Base-by-base conservation (phyloP, 2,888 invertebrate species). In the Apoda limacodes region DNA sequence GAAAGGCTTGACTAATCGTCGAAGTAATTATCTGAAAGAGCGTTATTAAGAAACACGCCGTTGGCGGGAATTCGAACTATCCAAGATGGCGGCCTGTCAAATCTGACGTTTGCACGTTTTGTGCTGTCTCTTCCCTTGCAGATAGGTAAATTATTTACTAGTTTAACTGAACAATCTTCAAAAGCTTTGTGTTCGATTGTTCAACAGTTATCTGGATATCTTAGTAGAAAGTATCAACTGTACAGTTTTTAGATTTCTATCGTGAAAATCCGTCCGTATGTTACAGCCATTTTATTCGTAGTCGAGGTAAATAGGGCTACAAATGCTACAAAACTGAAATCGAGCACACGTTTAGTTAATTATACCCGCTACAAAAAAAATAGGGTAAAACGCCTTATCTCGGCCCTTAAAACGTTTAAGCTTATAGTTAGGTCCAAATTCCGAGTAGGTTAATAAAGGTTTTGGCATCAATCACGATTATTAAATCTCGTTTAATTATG, bases 51-150 rank as follows among this genome's bases (percentile, higher is more conserved):
- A 61, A 58, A 54, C 50, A 52, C 50, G 52, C n/a, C 55, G 55
- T 54, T 43, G 52, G 41, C 32, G 45, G 48, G 53, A 48, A 54
- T 49, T 48, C 49, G 48, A 39, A n/a, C n/a, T n/a, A 40, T 41
- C 45, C 65, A 75, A 74, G 63, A 72, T 72, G 74, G 72, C 70
- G 37, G 55, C 47, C 59, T 67, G 72, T 72, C 75, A 72, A 47
- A 53, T 60, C 62, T 75, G 74, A 75, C 75, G 63, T 57, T 58
- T 66, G 56, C 58, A 55, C 65, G 62, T 58, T 61, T 60, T 53
- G 52, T 57, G 59, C 64, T 54, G n/a, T n/a, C 56, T 56, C 56
- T 43, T 47, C 37, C 37, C 31, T 30, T 34, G 25, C 39, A 32
- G 35, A 35, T 33, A 28, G 28, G 27, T 32, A 29, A 32, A 25